These are phyloP conservation scores for Macrostomum lignano DNA, from an alignment of 1,140 invertebrate species.

Conservation along the genomic window DNA sequence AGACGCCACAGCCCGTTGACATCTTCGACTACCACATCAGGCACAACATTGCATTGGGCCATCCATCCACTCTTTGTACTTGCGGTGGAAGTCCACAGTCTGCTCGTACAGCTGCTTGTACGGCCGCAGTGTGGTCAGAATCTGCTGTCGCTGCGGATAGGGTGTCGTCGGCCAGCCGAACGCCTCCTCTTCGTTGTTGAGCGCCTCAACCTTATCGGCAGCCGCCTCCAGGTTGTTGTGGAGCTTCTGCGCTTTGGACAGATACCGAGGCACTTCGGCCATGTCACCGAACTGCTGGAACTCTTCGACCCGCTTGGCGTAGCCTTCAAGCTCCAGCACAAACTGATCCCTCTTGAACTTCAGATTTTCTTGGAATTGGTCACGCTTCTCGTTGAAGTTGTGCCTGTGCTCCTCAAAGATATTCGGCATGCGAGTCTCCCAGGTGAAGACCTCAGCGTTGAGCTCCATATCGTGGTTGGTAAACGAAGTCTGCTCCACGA, in stretches of 20 bases:
- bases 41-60: too few relatives aligned
- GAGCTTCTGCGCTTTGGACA: constrained; percentile 44
- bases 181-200: constrained; percentile 63
- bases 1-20: too few relatives aligned
- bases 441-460: constrained; percentile 44
- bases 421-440: constrained; percentile 46
- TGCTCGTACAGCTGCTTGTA: constrained; percentile 65
- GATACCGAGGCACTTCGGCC: constrained; percentile 51
- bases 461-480: constrained; percentile 42
- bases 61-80: constrained; percentile 21
- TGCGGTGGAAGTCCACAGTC: constrained; percentile 44
- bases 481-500: constrained; percentile 47
- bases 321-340: constrained; percentile 46
- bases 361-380: constrained; percentile 53
- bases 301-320: constrained; percentile 49
- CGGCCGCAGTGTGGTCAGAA: constrained; percentile 32
- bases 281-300: constrained; percentile 60
- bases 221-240: constrained; percentile 28
- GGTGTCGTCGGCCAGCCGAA: constrained; percentile 61
- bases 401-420: constrained; percentile 49
- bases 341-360: constrained; percentile 36
- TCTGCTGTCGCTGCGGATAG: constrained; percentile 48
- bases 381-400: constrained; percentile 48
- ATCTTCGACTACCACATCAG: too few relatives aligned
- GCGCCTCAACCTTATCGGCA: constrained; percentile 41